Evolutionary conservation across 2,113 vertebrate species (phyloP).

Genomic region (Columbina picui): DNA sequence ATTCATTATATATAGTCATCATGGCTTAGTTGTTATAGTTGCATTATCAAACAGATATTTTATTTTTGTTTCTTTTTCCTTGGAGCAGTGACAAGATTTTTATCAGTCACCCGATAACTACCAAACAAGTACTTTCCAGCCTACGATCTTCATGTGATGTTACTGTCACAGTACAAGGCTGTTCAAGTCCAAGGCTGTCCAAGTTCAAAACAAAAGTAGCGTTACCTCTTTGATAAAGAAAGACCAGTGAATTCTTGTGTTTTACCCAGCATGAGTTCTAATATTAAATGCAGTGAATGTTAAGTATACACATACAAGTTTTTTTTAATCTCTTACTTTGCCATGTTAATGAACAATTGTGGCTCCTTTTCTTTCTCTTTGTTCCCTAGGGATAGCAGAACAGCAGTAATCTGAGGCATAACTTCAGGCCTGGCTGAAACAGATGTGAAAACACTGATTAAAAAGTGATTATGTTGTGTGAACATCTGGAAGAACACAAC

Average conservation of each 20-base stretch:
- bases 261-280: neutral
- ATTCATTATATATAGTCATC: neutral
- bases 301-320: accelerated
- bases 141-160: neutral
- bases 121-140: neutral
- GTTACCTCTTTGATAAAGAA: neutral
- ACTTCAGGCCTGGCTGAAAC: neutral
- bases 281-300: neutral
- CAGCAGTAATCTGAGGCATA: neutral
- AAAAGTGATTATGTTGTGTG: neutral
- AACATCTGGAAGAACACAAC: neutral
- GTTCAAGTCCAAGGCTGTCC: neutral
- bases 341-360: neutral
- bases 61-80: neutral
- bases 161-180: neutral
- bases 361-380: neutral
- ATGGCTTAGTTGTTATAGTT: neutral
- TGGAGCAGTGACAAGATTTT: neutral
- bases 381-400: neutral
- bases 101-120: neutral
- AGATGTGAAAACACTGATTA: neutral
- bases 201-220: neutral
- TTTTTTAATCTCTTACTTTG: neutral
- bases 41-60: neutral
- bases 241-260: neutral